These are phyloP conservation scores for Biston stratarius DNA, from an alignment of 2,888 invertebrate genomes.

Conservation along the genomic window DNA sequence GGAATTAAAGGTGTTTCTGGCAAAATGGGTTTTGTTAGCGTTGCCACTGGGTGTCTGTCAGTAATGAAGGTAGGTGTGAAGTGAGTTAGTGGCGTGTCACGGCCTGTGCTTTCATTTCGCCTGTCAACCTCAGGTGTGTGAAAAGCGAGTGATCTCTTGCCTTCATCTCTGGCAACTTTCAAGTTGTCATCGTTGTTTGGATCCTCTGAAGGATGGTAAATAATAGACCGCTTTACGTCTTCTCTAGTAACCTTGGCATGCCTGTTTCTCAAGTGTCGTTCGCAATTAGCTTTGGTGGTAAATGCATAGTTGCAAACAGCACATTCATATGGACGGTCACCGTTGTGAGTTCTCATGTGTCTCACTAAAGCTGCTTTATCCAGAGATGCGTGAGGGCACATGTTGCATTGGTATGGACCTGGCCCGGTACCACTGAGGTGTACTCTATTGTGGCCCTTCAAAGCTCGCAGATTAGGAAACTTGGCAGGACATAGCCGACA, in stretches of 20 bases:
- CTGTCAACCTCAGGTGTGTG: constrained; percentile 83
- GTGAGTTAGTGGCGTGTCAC: constrained; percentile 77
- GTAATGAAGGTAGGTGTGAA: constrained; percentile 77
- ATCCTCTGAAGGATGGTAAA: constrained; percentile 95
- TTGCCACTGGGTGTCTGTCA: constrained; percentile 78
- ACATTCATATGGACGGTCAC: constrained; percentile 97
- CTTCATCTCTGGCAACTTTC: constrained; percentile 84
- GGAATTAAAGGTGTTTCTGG: constrained; percentile 71
- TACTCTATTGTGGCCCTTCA: constrained; percentile 96
- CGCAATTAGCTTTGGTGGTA: constrained; percentile 98
- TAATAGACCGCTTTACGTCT: constrained; percentile 95
- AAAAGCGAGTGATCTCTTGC: constrained; percentile 85
- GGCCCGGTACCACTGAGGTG: constrained; percentile 92
- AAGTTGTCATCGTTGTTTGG: constrained; percentile 91
- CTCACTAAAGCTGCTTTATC: constrained; percentile 97
- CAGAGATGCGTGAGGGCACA: constrained; percentile 95
- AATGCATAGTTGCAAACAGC: constrained; percentile 98
- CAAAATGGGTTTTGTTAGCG: constrained; percentile 65
- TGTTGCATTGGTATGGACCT: constrained; percentile 96
- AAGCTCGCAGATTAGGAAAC: constrained; percentile 94
- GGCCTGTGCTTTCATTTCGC: constrained; percentile 71
- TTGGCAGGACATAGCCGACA: constrained; percentile 95
- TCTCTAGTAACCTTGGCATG: constrained; percentile 95
- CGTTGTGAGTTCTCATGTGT: constrained; percentile 97
- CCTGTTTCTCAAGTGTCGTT: constrained; percentile 96